A percentile compares a stretch with the other conserved stretches of the same genome.
Conservation (phyloP, 2,888 invertebrate species). For the Octodonta nipae region DNA sequence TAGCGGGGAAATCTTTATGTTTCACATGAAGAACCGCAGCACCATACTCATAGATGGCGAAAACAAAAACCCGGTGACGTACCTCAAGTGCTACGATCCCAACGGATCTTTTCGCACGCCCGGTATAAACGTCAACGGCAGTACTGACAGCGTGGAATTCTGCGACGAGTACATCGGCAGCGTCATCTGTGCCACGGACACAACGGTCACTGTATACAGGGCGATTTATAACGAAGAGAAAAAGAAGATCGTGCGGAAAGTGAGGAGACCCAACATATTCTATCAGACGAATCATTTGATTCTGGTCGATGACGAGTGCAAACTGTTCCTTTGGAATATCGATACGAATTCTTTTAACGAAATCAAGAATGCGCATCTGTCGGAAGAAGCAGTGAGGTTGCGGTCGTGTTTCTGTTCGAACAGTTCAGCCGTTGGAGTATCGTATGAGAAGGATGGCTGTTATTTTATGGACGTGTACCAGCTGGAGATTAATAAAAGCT, state of each 20-base stretch:
- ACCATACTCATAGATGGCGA: conserved; percentile 3
- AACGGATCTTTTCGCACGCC: conserved; percentile 5
- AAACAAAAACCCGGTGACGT: conserved; percentile 13
- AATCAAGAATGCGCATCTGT: conserved; percentile 5
- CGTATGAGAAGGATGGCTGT: conserved; percentile 6
- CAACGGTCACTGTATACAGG: conserved; percentile 2
- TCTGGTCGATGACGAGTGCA: conserved; percentile 9
- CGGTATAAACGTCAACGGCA: conserved; percentile 7
- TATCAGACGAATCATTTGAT: conserved; percentile 7
- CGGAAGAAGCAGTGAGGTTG: conserved; percentile 7
- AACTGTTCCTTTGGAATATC: conserved; percentile 10
- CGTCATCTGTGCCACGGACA: conserved; percentile 7
- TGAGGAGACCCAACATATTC: conserved; percentile 10
- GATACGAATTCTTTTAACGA: conserved; percentile 5
- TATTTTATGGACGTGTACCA: conserved; percentile 10
- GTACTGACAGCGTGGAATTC: conserved; percentile 11
- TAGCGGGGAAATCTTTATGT: conserved; percentile 23
- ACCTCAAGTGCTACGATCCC: conserved; percentile 18
- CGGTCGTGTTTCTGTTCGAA: conserved; percentile 9
- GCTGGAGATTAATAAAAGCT: conserved; percentile 2
- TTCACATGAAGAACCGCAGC: conserved; percentile 21
- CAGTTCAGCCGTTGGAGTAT: conserved; percentile 7
- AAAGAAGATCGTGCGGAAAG: conserved; percentile 3
- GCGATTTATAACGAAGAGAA: conserved; percentile 8
- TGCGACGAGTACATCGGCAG: conserved; percentile 6